These are phyloP conservation scores for Eueremaeus valkanovi DNA, from an alignment of 2,888 invertebrate species.

Conservation along the genomic window DNA sequence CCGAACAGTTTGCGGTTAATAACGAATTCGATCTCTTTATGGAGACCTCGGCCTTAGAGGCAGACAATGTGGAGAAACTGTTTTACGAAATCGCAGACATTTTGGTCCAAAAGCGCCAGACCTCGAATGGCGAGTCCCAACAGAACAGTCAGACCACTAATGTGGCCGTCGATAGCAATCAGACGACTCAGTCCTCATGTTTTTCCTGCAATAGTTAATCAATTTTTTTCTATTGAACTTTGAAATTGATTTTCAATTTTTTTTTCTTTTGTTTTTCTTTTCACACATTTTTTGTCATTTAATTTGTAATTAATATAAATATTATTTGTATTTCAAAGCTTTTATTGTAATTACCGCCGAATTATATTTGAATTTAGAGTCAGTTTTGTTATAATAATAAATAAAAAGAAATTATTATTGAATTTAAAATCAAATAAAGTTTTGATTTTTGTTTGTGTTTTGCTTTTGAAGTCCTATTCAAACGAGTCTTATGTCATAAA, in stretches of 20 bases:
- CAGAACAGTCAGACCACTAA: slow-evolving; percentile 3
- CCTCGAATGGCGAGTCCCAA: not conserved
- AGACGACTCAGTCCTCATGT: slow-evolving; percentile 28
- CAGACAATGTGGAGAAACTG: slow-evolving; percentile 92
- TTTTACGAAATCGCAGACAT: slow-evolving; percentile 85
- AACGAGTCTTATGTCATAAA: no score
- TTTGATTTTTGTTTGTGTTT: no score
- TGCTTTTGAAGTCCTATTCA: no score
- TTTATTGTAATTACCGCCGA: no score
- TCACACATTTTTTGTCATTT: not conserved
- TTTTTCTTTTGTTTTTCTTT: not conserved
- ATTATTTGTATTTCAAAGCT: no score
- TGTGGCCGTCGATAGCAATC: slow-evolving; percentile 1
- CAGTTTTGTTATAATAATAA: no score
- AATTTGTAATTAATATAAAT: not conserved
- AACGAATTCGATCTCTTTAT: slow-evolving; percentile 91
- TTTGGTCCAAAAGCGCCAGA: slow-evolving; percentile 30
- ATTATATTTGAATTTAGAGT: no score
- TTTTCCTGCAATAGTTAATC: slow-evolving; percentile 23
- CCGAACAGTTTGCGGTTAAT: slow-evolving; percentile 86
- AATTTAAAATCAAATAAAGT: no score
- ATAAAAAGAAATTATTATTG: no score
- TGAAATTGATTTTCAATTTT: not conserved
- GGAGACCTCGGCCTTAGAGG: slow-evolving; percentile 96
- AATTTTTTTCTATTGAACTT: no score